These are phyloP conservation scores for Patella vulgata DNA, from an alignment of 1,140 invertebrate genomes.

Conservation along the genomic window DNA sequence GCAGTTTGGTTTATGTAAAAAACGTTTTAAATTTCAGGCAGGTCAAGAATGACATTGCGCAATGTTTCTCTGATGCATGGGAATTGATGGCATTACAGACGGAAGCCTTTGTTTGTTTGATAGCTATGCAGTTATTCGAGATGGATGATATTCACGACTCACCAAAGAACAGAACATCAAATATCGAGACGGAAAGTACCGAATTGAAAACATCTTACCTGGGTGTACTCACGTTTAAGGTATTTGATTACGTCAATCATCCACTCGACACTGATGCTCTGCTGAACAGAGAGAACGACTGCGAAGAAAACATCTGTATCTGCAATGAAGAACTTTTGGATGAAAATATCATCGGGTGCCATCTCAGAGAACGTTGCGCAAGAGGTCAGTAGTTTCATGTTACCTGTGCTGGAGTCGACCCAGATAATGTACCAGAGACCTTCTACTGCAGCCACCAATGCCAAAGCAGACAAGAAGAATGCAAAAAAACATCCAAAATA, in stretches of 20 bases:
- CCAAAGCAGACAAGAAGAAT: background rate
- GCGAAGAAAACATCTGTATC: background rate
- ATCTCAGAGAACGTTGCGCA: constrained; percentile 6
- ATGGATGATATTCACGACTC: background rate
- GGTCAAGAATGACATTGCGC: too few relatives aligned
- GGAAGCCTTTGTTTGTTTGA: constrained; percentile 11
- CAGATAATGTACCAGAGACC: constrained; percentile 8
- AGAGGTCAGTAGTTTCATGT: constrained; percentile 15
- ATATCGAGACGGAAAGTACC: constrained; percentile 2
- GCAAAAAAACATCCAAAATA: constrained; percentile 24
- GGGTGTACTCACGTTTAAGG: background rate
- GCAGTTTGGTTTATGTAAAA: too few relatives aligned
- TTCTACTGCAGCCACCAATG: constrained; percentile 17
- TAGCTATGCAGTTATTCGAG: background rate
- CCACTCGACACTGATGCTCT: constrained; percentile 8
- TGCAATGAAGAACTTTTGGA: constrained; percentile 19
- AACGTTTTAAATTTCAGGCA: too few relatives aligned
- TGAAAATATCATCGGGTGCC: constrained; percentile 16
- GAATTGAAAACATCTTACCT: constrained; percentile 6
- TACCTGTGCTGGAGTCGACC: constrained; percentile 16
- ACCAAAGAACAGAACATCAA: background rate
- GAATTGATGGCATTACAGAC: too few relatives aligned
- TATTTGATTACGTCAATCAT: constrained; percentile 5
- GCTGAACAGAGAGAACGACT: background rate
- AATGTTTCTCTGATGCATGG: too few relatives aligned